Percentiles rank a stretch among this genome's conserved stretches.
These are phyloP conservation scores for Orthosia gracilis DNA, from an alignment of 2,888 invertebrate genomes.

Conservation along the genomic window DNA sequence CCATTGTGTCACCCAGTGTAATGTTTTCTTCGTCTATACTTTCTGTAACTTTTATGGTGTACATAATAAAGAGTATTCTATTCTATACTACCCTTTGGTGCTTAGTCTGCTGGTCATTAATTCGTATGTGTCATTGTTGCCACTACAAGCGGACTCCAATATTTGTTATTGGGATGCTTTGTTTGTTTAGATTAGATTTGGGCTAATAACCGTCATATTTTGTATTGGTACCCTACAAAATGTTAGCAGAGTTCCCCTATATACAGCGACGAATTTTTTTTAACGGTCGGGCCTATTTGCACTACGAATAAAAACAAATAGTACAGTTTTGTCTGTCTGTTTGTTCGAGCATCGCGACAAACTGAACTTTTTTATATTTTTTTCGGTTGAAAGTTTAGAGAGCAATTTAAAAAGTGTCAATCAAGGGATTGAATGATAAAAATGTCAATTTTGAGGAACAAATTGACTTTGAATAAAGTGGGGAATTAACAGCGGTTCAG, in stretches of 20 bases:
- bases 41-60: too few species aligned
- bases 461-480: background rate
- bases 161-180: too few species aligned
- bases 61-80: too few species aligned
- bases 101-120: too few species aligned
- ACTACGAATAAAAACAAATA: slow-evolving; percentile 37
- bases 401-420: slow-evolving; percentile 49
- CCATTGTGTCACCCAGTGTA: too few species aligned
- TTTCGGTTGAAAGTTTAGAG: slow-evolving; percentile 32
- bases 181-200: too few species aligned
- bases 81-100: too few species aligned
- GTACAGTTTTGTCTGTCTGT: slow-evolving; percentile 19
- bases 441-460: background rate
- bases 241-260: background rate
- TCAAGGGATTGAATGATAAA: background rate
- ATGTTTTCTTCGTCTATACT: too few species aligned
- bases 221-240: background rate
- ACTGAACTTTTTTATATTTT: slow-evolving; percentile 11
- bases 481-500: background rate
- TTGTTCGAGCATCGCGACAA: slow-evolving; percentile 22
- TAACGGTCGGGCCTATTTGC: slow-evolving; percentile 18
- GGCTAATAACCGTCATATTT: background rate
- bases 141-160: too few species aligned
- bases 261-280: background rate
- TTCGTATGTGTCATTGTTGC: too few species aligned